Evolutionary conservation across 2,888 invertebrate species (phyloP).

Genomic region (Anodontia alba): DNA sequence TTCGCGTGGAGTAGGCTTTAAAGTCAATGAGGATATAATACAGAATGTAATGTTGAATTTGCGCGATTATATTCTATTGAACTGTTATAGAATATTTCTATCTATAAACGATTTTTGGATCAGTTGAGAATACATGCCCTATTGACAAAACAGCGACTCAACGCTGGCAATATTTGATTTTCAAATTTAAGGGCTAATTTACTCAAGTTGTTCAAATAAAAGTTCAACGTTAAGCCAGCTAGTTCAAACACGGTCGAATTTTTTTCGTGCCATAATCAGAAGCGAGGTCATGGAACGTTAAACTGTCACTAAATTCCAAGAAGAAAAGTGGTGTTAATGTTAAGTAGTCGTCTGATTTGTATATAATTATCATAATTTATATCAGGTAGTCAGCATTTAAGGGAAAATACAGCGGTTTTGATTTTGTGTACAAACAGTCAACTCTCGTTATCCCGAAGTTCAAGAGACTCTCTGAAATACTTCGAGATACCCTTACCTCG

Average conservation of each 20-base stretch:
- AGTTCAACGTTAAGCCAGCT: background rate
- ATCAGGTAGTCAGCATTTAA: background rate
- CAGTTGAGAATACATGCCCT: background rate
- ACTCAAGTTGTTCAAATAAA: background rate
- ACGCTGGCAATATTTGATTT: background rate
- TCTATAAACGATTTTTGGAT: background rate
- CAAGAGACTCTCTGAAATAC: no score
- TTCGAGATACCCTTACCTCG: no score
- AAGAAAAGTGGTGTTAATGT: background rate
- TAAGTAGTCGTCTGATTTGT: background rate
- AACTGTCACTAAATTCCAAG: background rate
- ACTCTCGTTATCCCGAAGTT: no score
- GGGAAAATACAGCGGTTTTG: no score
- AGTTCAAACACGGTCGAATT: background rate
- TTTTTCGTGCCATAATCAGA: background rate
- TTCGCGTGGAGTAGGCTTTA: no score
- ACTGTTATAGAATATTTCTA: no score
- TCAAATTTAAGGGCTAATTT: slow-evolving; percentile 18
- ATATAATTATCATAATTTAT: background rate
- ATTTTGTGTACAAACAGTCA: no score
- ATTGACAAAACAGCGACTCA: background rate
- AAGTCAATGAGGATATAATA: no score
- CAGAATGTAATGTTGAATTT: no score
- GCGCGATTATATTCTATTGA: no score
- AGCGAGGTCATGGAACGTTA: background rate